Evolutionary conservation across 2,888 invertebrate genomes (phyloP), one percentile per base, ranked within the genome.

Genomic region (Congeria kusceri): DNA sequence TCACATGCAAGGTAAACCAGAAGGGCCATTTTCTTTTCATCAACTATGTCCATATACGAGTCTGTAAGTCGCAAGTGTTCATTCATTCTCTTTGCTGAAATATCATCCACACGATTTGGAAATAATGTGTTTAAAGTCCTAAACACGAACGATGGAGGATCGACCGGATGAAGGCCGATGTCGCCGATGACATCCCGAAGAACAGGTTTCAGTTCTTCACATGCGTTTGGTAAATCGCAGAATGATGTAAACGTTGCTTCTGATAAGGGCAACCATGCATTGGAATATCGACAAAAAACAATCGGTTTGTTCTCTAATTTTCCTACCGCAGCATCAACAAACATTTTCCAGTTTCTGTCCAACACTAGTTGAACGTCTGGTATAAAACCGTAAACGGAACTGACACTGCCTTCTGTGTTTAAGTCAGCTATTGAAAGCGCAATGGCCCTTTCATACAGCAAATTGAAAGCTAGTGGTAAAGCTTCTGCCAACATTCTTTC

Each of bases 401-500:
- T 27, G n/a, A 58, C 29, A n/a, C n/a, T n/a, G 27, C 9, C 28
- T 25, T 2, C 1, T 3, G 28, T 25, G 23, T 29, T 28, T 27
- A 39, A 39, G 11, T 15, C 13, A 39, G 39, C 9, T 15, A 39
- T 15, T 39, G 39, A 39, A 39, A 3, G 1, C 11, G 9, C 39
- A 39, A 39, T 39, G 9, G 39, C 39, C 15, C 15, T 39, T 39
- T 39, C 39, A 13, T 28, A 27, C n/a, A 58, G 7, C n/a, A 29
- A n/a, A n/a, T 71, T 57, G 44, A 89, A 90, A 9, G 85, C 86
- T 44, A 57, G 46, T 9, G 89, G 88, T 0, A 91, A 61, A 4
- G 90, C 83, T 71, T 91, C 89, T 44, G 69, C 57, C 15, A 91
- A 75, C 23, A 92, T 77, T 9, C 78, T 78, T 23, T 84, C 71